phyloP scores from a whole-genome alignment of 2,797 vertebrate genomes.

The Numenius phaeopus region DNA sequence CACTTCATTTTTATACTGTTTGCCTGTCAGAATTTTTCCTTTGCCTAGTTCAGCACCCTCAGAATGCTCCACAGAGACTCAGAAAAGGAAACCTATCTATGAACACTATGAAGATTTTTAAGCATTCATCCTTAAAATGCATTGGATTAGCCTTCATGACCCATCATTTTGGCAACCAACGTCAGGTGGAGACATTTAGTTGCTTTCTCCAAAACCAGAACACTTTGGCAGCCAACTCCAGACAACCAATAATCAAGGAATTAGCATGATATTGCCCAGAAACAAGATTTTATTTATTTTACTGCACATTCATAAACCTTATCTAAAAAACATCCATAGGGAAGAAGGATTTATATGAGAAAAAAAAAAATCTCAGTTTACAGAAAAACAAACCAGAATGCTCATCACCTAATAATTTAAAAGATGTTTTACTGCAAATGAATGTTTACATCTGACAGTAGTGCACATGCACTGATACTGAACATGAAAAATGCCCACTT shows the following conservation, averaged over 20 bases:
- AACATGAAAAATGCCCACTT: background rate
- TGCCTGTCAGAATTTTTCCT: background rate
- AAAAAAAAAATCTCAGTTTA: background rate
- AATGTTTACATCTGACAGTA: background rate
- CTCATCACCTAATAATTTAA: background rate
- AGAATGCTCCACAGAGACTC: background rate
- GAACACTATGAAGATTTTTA: background rate
- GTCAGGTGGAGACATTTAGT: background rate
- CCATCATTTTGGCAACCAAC: background rate
- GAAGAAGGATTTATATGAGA: background rate
- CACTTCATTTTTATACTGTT: background rate
- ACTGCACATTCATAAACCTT: background rate
- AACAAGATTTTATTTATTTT: background rate
- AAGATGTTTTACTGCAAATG: background rate
- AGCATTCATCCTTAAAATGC: background rate
- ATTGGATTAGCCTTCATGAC: background rate
- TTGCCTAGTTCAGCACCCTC: background rate
- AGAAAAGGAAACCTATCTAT: background rate
- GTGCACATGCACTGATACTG: fast-evolving
- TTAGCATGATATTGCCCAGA: background rate
- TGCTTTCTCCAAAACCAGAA: background rate
- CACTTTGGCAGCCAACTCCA: background rate
- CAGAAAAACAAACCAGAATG: background rate
- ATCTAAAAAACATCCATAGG: background rate
- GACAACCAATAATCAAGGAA: background rate